Percentiles rank a stretch among this genome's conserved stretches.
phyloP scores from a whole-genome alignment of 2,888 invertebrate genomes.

The Neoaliturus tenellus region DNA sequence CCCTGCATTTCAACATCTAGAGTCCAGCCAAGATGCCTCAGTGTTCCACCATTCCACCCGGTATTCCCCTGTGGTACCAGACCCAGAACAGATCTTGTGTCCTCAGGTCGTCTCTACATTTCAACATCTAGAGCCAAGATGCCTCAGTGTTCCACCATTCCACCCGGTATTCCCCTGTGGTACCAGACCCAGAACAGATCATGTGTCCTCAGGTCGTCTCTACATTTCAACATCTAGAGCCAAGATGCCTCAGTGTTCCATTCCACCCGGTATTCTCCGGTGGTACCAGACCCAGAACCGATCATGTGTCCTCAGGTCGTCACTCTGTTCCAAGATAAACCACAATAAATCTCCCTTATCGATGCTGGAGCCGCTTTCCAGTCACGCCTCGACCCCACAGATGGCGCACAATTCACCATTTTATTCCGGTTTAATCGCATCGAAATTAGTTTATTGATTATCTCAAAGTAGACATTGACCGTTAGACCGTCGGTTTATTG shows the following conservation, averaged over 20 bases:
- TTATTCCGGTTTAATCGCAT: not conserved
- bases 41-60: too few species aligned
- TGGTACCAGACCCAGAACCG: not conserved
- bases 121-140: too few species aligned
- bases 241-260: not conserved
- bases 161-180: too few species aligned
- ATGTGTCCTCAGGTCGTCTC: constrained; percentile 26
- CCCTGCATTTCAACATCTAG: too few species aligned
- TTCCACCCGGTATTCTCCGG: not conserved
- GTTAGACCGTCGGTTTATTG: not conserved
- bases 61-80: too few species aligned
- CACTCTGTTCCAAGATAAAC: constrained; percentile 32
- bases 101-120: too few species aligned
- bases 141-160: too few species aligned
- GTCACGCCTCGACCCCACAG: constrained; percentile 35
- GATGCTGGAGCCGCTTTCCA: not conserved
- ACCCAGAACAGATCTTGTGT: too few species aligned
- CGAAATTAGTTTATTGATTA: not conserved
- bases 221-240: not conserved
- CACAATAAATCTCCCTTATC: constrained; percentile 45
- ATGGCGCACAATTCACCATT: not conserved
- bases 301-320: constrained; percentile 30
- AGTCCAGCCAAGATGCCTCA: too few species aligned
- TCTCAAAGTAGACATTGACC: too few species aligned
- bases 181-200: too few species aligned